phyloP scores from a whole-genome alignment of 2,888 invertebrate species.

The Polymixis lichenea region DNA sequence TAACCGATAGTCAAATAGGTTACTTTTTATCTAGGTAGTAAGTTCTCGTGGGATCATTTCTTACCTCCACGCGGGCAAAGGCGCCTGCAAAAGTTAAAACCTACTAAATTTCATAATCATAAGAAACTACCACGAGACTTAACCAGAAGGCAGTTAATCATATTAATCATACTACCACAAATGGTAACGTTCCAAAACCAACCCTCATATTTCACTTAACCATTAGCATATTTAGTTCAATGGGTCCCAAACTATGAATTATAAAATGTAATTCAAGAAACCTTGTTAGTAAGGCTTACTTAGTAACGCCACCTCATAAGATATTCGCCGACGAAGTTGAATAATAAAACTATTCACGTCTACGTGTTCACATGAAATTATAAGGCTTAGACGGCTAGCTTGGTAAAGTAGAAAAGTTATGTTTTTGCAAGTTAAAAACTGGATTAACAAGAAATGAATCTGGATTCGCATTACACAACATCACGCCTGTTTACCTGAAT shows the following conservation, averaged over 20 bases:
- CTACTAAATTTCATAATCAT: background rate
- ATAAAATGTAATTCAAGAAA: slow-evolving; percentile 63
- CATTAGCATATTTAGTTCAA: slow-evolving; percentile 57
- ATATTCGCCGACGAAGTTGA: slow-evolving; percentile 63
- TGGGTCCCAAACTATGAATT: slow-evolving; percentile 56
- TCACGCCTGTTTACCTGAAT: too few relatives aligned
- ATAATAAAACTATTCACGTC: slow-evolving; percentile 66
- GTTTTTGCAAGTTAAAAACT: too few relatives aligned
- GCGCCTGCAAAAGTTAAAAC: too few relatives aligned
- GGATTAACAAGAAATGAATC: too few relatives aligned
- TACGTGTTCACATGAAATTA: slow-evolving; percentile 57
- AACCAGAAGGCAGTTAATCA: background rate
- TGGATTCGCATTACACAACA: too few relatives aligned
- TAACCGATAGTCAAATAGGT: too few relatives aligned
- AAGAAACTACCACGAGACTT: background rate
- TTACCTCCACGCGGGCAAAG: too few relatives aligned
- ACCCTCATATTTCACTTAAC: slow-evolving; percentile 24
- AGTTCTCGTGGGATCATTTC: too few relatives aligned
- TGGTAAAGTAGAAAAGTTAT: too few relatives aligned
- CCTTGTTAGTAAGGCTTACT: slow-evolving; percentile 52
- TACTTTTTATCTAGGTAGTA: too few relatives aligned
- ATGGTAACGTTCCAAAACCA: slow-evolving; percentile 4
- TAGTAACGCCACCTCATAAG: slow-evolving; percentile 60
- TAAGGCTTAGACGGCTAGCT: too few relatives aligned
- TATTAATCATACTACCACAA: slow-evolving; percentile 23